Conservation (phyloP, 2,113 vertebrate species). For the Sitta europaea region DNA sequence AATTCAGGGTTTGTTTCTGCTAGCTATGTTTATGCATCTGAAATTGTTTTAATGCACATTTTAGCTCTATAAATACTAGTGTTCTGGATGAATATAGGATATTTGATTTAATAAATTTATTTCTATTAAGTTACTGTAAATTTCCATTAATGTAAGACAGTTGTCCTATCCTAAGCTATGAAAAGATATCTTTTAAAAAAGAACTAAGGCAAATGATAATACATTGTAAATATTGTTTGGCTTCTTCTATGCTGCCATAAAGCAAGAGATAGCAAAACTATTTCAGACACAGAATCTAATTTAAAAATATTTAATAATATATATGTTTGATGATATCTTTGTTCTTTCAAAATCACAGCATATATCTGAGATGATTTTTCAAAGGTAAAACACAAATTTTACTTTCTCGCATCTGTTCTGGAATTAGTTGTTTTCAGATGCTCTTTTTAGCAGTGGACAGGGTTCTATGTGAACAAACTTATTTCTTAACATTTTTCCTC, state of each 20-base stretch:
- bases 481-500: background rate
- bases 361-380: background rate
- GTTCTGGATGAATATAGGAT: background rate
- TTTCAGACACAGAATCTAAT: background rate
- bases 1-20: background rate
- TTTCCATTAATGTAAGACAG: background rate
- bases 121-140: background rate
- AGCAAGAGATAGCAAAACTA: background rate
- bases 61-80: background rate
- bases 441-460: background rate
- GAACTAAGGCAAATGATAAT: background rate
- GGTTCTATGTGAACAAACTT: background rate
- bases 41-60: background rate
- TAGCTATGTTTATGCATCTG: background rate
- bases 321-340: background rate
- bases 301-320: rapidly evolving
- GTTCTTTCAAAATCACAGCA: background rate
- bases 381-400: background rate
- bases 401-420: background rate
- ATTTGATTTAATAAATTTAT: background rate
- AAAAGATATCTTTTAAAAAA: background rate
- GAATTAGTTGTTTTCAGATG: background rate
- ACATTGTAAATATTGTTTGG: background rate
- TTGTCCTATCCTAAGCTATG: background rate
- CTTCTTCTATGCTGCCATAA: background rate